Base-by-base conservation (phyloP, 2,888 invertebrate genomes). In the Callimorpha dominula region DNA sequence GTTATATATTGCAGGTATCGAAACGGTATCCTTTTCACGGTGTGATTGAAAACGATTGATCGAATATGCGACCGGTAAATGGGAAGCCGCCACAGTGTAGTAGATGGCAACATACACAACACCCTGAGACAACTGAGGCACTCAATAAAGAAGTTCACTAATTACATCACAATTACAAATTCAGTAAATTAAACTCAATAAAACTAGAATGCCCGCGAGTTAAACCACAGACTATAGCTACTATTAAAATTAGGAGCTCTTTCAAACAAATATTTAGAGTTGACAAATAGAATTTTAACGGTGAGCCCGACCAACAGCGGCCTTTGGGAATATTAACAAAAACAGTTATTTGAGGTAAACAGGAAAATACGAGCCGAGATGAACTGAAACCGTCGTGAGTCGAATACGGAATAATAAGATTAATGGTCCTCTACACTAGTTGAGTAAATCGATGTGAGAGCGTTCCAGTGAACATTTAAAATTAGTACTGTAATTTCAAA, bases 291-390 rank as follows among this genome's bases (percentile, higher is more conserved):
- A 75, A 74, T 68, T 73, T 80, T 17, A 71, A 76, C 63, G 78
- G 65, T 65, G n/a, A 68, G 20, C 31, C 20, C n/a, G 17, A 67
- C 54, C 65, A 54, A 40, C 31, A 68, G 68, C 64, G 68, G 72
- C 73, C 70, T 60, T 17, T 12, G 66, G 57, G 77, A 81, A 84
- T 84, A 78, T 83, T 78, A 80, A 82, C 74, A 81, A 74, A 76
- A 71, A 46, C 63, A 69, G 76, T 78, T 83, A 76, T 83, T 82
- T 86, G 79, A 68, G 80, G 86, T 82, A 87, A 86, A 87, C 86
- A 86, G 85, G 84, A 83, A 83, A 84, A 82, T 79, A 82, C 68
- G 75, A 67, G 63, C 68, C 74, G 71, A 76, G 78, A 70, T 73
- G 74, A 70, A 78, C 65, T 65, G 76, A 79, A 75, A 73, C 75